phyloP scores from a whole-genome alignment of 1,140 invertebrate genomes.

The Sminthurides bifidus region DNA sequence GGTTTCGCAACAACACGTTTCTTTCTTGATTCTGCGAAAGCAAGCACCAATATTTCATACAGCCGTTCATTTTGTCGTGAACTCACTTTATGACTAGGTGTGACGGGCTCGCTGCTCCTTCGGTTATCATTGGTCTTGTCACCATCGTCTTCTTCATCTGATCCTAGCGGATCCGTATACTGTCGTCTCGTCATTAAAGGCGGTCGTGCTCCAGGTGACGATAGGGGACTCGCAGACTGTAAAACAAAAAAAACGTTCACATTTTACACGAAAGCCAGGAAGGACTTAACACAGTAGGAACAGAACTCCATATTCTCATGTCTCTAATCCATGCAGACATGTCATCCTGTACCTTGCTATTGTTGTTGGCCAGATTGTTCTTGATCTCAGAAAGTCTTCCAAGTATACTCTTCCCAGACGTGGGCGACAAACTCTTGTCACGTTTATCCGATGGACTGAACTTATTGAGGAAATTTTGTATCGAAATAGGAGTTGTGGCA shows the following conservation, averaged over 20 bases:
- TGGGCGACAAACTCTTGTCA: conserved; percentile 11
- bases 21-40: too few species aligned
- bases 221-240: background rate
- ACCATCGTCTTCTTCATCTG: conserved; percentile 71
- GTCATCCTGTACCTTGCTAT: conserved; percentile 16
- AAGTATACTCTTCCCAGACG: conserved; percentile 18
- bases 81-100: conserved; percentile 13
- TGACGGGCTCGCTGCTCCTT: conserved; percentile 24
- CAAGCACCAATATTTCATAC: too few species aligned
- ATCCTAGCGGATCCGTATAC: conserved; percentile 78
- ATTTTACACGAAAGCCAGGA: too few species aligned
- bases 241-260: conserved; percentile 8
- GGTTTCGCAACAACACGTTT: too few species aligned
- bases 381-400: conserved; percentile 27
- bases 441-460: conserved; percentile 21
- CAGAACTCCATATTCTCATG: background rate
- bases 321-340: background rate
- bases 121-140: conserved; percentile 30
- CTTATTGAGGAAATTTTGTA: conserved; percentile 31
- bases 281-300: too few species aligned
- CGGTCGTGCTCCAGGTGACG: conserved; percentile 12
- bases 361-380: conserved; percentile 28
- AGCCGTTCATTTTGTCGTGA: too few species aligned
- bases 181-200: conserved; percentile 71
- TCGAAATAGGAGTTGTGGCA: conserved; percentile 22